A percentile compares a stretch with the other conserved stretches of the same genome.
These are phyloP conservation scores for Sitophilus oryzae DNA, from an alignment of 1,140 invertebrate genomes.

Conservation along the genomic window DNA sequence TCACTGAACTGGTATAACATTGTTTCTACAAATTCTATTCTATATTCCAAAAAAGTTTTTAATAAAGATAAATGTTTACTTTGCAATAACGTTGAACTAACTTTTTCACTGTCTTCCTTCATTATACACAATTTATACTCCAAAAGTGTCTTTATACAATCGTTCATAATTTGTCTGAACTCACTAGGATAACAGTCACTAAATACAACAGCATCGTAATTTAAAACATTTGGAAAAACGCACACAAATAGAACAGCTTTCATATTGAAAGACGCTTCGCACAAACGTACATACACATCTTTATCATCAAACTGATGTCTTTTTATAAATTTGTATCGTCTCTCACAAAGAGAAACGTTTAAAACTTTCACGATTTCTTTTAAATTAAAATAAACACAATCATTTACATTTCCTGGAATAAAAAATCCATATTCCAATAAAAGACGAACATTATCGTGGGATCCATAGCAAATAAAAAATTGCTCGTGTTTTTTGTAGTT, in stretches of 20 bases:
- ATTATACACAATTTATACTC: conserved; percentile 16
- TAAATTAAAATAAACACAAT: conserved; percentile 51
- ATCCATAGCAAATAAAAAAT: conserved; percentile 72
- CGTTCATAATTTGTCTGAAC: conserved; percentile 11
- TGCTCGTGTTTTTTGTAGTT: conserved; percentile 52
- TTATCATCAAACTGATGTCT: conserved; percentile 45
- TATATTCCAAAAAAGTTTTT: conserved; percentile 26
- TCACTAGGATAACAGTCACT: conserved; percentile 27
- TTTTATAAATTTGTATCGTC: conserved; percentile 49
- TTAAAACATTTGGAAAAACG: conserved; percentile 20
- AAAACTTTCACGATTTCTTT: conserved; percentile 45
- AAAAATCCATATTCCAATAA: conserved; percentile 72
- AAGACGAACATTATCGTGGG: conserved; percentile 61
- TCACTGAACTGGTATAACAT: too few species aligned
- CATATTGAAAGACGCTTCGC: not conserved
- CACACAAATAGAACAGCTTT: conserved; percentile 43
- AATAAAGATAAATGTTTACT: conserved; percentile 7
- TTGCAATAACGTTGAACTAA: too few species aligned
- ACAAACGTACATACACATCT: conserved; percentile 7
- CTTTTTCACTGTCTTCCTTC: too few species aligned
- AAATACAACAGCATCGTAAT: conserved; percentile 32
- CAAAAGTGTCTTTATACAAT: conserved; percentile 17
- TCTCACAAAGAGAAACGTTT: conserved; percentile 35
- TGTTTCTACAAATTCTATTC: conserved; percentile 10
- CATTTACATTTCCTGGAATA: conserved; percentile 55